Conservation (phyloP, 2,888 invertebrate genomes). For the Ectropis crepuscularia region DNA sequence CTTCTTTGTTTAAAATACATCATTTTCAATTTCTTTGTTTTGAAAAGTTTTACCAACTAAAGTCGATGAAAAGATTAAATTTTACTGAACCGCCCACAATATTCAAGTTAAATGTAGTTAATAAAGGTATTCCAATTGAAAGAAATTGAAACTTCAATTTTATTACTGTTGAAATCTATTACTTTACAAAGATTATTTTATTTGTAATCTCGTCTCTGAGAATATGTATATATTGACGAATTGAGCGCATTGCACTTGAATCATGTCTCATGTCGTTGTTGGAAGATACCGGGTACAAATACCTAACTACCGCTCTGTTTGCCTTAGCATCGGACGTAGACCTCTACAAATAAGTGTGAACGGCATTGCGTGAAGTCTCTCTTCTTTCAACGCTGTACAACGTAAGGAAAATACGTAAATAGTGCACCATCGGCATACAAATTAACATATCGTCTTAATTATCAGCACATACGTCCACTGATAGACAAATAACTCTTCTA, state of each 20-base stretch:
- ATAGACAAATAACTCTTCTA: no score
- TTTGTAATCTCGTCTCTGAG: no score
- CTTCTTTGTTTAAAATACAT: conserved; percentile 31
- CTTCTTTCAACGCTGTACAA: conserved; percentile 11
- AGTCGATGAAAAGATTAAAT: no score
- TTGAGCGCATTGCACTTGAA: conserved; percentile 66
- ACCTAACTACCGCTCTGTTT: conserved; percentile 34
- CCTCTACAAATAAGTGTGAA: conserved; percentile 30
- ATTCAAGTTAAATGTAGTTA: no score
- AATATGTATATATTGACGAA: conserved; percentile 36
- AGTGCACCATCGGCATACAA: conserved; percentile 21
- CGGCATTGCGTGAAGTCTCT: conserved; percentile 23
- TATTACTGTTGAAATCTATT: conserved; percentile 30
- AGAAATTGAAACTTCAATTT: conserved; percentile 11
- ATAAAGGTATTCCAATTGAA: no score
- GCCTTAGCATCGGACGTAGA: conserved; percentile 34
- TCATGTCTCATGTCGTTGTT: conserved; percentile 56
- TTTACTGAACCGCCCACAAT: no score
- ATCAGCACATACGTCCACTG: no score
- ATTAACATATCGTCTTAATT: conserved; percentile 11
- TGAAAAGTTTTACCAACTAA: conserved; percentile 29
- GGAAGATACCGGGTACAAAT: conserved; percentile 28
- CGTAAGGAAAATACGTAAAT: conserved; percentile 9
- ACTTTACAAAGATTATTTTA: no score
- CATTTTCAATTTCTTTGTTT: conserved; percentile 34